A percentile compares a stretch with the other conserved stretches of the same genome.
Conservation (phyloP, 1,140 invertebrate species). For the Micrasema longulum region DNA sequence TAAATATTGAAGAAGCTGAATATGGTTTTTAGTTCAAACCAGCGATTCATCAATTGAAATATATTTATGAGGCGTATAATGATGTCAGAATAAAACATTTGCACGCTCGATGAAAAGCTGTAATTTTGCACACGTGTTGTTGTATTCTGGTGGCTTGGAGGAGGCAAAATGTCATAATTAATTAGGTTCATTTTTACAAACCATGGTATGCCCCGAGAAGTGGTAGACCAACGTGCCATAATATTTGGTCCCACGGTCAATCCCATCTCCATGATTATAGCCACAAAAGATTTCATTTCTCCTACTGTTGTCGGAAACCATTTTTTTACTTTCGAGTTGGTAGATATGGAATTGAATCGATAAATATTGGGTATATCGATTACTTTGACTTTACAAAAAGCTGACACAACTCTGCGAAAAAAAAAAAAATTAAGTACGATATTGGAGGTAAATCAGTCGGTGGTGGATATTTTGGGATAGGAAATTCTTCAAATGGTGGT, state of each 20-base stretch:
- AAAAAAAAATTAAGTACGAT: constrained; percentile 51
- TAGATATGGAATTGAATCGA: constrained; percentile 32
- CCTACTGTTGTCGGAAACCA: constrained; percentile 38
- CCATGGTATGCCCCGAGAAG: no score
- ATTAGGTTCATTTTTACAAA: no score
- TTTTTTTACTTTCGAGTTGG: constrained; percentile 40
- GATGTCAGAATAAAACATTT: no score
- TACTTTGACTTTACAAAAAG: constrained; percentile 26
- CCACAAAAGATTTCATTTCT: constrained; percentile 55
- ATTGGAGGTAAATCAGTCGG: constrained; percentile 37
- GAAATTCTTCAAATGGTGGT: no score
- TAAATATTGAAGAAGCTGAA: constrained; percentile 57
- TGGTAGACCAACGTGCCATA: constrained; percentile 54
- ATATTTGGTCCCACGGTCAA: constrained; percentile 51
- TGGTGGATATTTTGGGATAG: constrained; percentile 44
- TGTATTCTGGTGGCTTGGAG: no score
- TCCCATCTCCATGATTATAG: constrained; percentile 53
- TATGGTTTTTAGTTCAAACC: no score
- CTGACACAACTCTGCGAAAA: constrained; percentile 17
- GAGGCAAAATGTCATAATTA: no score
- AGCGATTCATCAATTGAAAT: no score
- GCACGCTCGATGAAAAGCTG: no score
- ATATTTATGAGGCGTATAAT: no score
- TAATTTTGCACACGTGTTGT: no score
- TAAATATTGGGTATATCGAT: constrained; percentile 43